A percentile compares a stretch with the other conserved stretches of the same genome.
Evolutionary conservation across 2,888 invertebrate species (phyloP).

Genomic region (Liodrosophila aerea): DNA sequence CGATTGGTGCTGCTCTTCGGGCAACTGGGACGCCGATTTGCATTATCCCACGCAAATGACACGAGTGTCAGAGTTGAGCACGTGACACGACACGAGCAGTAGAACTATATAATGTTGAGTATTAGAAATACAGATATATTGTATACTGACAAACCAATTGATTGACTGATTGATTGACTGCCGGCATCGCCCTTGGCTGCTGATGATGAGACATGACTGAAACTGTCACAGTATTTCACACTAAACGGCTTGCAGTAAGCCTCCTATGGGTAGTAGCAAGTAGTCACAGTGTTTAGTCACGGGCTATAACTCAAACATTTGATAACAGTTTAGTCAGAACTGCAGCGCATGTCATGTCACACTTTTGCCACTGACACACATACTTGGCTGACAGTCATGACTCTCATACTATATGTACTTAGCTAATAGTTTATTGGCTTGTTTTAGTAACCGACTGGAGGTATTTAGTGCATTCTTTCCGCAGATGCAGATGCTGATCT

Average conservation of each 20-base stretch:
- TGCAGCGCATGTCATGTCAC: background rate
- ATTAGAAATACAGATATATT: background rate
- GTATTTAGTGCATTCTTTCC: too few species aligned
- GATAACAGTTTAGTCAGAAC: conserved; percentile 10
- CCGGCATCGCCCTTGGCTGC: background rate
- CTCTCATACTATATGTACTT: too few species aligned
- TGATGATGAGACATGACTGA: conserved; percentile 1
- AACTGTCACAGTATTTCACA: background rate
- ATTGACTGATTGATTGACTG: too few species aligned
- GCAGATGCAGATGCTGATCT: too few species aligned
- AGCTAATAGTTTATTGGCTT: too few species aligned
- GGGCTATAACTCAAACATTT: background rate
- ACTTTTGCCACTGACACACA: conserved; percentile 17
- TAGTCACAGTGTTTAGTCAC: conserved; percentile 10
- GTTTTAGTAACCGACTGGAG: too few species aligned
- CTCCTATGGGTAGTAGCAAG: conserved; percentile 3
- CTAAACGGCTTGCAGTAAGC: background rate
- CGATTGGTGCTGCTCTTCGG: conserved; percentile 15
- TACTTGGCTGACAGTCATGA: background rate
- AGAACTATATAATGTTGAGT: too few species aligned
- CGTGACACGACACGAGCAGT: conserved; percentile 11
- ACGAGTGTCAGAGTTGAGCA: conserved; percentile 1
- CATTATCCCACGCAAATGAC: background rate
- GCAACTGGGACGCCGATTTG: conserved; percentile 21
- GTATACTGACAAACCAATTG: background rate